Base-by-base conservation (phyloP, 2,888 invertebrate genomes). In the Tipula helvola region DNA sequence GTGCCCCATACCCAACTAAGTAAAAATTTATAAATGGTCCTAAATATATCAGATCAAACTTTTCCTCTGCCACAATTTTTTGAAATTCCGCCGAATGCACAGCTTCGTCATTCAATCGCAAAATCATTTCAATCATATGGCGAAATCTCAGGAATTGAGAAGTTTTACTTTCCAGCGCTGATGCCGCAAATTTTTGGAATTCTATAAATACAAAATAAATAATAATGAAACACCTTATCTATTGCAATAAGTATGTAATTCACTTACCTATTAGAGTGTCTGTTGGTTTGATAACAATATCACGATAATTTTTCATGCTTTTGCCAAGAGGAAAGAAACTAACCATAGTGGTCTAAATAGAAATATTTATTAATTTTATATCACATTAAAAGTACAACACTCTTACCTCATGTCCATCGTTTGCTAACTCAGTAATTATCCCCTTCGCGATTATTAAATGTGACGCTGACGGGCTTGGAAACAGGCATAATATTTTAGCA, bases 1-100 rank as follows among this genome's bases (percentile, higher is more conserved):
- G 89, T 0, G 89, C 89, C 0, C 90, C 90, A 1, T 90, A 87
- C 0, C 90, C 90, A 13, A 89, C 87, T 36, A 89, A 88, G 28
- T 89, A 89, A 84, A 90, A 89, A 86, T 88, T 89, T 86, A 89
- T 87, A 83, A 90, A 89, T 5, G 88, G 88, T 41, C 89, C 89
- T 41, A 89, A 13, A 44, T 12, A 13, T 44, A 44, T 1, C 44
- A 44, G 12, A 87, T 90, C 90, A 84, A 88, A 89, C n/a, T 87
- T 86, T 57, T 88, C 86, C 36, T 90, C 88, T 0, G 90, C 89
- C 8, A 47, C n/a, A 3, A 88, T 8, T 0, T 88, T 83, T 4
- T 88, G 28, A n/a, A 87, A 87, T 36, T 87, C 47, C 7, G 5
- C 36, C n/a, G 83, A 71, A 18, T 87, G 86, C 5, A 85, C 18